Conservation (phyloP, 2,797 vertebrate genomes). For the Mus minutoides region DNA sequence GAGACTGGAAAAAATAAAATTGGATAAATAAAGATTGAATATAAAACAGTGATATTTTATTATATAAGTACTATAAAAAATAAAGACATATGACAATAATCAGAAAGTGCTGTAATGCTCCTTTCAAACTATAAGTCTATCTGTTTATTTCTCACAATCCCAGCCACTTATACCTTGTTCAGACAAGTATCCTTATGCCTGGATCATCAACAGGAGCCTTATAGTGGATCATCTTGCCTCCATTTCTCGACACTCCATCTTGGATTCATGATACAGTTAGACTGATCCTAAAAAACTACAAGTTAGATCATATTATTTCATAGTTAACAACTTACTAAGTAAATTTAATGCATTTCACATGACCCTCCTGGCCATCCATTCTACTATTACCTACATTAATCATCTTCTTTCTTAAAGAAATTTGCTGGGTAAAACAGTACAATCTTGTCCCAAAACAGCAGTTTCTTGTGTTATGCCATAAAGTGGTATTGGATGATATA, state of each 20-base stretch:
- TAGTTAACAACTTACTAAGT: background rate
- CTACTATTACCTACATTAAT: background rate
- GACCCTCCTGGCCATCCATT: background rate
- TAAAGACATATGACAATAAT: background rate
- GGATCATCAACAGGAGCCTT: background rate
- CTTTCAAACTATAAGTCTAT: background rate
- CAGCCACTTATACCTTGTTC: background rate
- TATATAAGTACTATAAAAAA: background rate
- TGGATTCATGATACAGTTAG: background rate
- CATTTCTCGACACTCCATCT: background rate
- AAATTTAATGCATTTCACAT: background rate
- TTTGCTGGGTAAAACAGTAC: background rate
- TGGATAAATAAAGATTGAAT: background rate
- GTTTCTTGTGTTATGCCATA: background rate
- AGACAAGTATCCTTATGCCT: background rate
- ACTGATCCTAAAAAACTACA: background rate
- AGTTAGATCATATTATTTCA: background rate
- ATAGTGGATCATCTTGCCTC: background rate
- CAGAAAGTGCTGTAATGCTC: background rate
- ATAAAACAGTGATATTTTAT: background rate
- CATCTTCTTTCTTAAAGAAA: background rate
- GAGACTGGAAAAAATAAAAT: background rate
- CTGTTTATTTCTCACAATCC: background rate
- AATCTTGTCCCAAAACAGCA: background rate
- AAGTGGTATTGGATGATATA: background rate